Percentiles rank a stretch among this genome's conserved stretches.
Conservation (phyloP, 2,888 invertebrate genomes). For the Nineta flava region DNA sequence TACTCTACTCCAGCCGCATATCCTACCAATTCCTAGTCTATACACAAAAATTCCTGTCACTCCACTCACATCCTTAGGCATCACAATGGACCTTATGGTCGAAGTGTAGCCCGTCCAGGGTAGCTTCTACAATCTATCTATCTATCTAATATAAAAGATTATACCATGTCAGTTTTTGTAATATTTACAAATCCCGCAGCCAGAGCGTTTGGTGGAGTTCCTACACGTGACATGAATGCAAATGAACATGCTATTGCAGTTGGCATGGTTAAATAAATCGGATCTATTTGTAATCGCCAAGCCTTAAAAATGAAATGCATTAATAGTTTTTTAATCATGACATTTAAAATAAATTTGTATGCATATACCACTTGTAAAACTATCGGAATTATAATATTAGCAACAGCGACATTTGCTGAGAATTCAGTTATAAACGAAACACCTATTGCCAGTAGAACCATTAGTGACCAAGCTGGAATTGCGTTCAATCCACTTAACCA, state of each 20-base stretch:
- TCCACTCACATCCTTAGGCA: too few species aligned
- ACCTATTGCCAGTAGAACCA: slow-evolving; percentile 60
- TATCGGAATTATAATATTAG: slow-evolving; percentile 75
- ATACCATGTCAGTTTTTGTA: slow-evolving; percentile 61
- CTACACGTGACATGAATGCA: slow-evolving; percentile 87
- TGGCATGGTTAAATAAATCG: slow-evolving; percentile 78
- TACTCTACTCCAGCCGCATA: too few species aligned
- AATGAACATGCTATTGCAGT: slow-evolving; percentile 80
- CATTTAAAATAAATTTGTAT: too few species aligned
- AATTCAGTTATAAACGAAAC: slow-evolving; percentile 77
- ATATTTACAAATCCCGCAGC: slow-evolving; percentile 73
- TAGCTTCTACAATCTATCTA: too few species aligned
- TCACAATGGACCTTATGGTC: too few species aligned
- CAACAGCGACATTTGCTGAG: slow-evolving; percentile 81
- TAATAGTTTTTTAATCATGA: neutral
- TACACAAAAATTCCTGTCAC: too few species aligned
- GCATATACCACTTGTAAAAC: slow-evolving; percentile 58
- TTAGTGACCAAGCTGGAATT: slow-evolving; percentile 45
- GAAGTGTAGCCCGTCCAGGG: too few species aligned
- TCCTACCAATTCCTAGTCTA: too few species aligned
- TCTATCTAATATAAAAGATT: too few species aligned
- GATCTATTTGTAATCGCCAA: slow-evolving; percentile 42
- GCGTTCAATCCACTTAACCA: slow-evolving; percentile 48
- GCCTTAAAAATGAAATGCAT: slow-evolving; percentile 35
- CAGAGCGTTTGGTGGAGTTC: slow-evolving; percentile 90